Percentiles rank a stretch among this genome's conserved stretches.
phyloP scores from a whole-genome alignment of 1,140 invertebrate species.

The Diorhabda carinulata region DNA sequence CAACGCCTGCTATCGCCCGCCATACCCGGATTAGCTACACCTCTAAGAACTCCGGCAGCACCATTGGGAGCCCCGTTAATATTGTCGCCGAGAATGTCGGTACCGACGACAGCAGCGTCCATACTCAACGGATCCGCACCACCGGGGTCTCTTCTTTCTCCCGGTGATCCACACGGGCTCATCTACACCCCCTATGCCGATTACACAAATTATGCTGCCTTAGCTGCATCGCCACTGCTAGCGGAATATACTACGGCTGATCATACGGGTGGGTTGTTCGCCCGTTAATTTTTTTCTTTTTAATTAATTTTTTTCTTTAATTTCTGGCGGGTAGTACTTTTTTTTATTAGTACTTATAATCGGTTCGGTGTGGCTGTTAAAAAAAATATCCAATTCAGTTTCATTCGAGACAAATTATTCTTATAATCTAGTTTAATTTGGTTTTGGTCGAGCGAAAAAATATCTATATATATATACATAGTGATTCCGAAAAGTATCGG shows the following conservation, averaged over 20 bases:
- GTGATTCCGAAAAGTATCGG: too few relatives aligned
- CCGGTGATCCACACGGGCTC: slow-evolving; percentile 57
- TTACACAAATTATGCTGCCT: slow-evolving; percentile 83
- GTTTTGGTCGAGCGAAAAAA: too few relatives aligned
- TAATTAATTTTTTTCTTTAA: neutral
- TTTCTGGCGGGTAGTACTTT: slow-evolving; percentile 12
- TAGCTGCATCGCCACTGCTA: slow-evolving; percentile 74
- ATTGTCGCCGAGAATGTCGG: slow-evolving; percentile 78
- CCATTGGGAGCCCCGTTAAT: slow-evolving; percentile 81
- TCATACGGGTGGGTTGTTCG: slow-evolving; percentile 93
- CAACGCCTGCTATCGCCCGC: slow-evolving; percentile 68
- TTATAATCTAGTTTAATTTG: too few relatives aligned
- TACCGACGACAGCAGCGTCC: slow-evolving; percentile 71
- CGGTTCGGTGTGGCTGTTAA: neutral
- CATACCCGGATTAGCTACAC: slow-evolving; percentile 58
- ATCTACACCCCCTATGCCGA: slow-evolving; percentile 78
- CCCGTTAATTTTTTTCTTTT: slow-evolving; percentile 54
- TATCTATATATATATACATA: too few relatives aligned
- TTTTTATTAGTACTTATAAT: slow-evolving; percentile 11
- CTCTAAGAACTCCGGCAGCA: slow-evolving; percentile 63
- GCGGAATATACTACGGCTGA: slow-evolving; percentile 80
- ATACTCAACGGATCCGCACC: slow-evolving; percentile 69
- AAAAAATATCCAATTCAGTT: too few relatives aligned
- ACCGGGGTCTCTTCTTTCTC: slow-evolving; percentile 56
- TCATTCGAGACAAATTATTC: too few relatives aligned